Percentiles rank a stretch among this genome's conserved stretches.
phyloP scores from a whole-genome alignment of 2,797 vertebrate species.

The Fundulus diaphanus region DNA sequence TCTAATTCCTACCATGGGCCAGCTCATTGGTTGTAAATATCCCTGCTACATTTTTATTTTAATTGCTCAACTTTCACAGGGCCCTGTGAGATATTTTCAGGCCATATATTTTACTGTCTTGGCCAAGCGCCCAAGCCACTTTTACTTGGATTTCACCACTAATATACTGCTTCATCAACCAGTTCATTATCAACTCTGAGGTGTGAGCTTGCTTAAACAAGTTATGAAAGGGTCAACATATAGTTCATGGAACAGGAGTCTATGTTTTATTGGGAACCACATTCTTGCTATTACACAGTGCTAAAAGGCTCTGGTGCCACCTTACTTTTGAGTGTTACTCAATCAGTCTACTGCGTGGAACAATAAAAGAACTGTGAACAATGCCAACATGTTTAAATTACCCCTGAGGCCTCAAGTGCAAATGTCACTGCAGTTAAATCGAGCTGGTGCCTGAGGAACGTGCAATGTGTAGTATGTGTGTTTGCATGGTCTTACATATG shows the following conservation, averaged over 20 bases:
- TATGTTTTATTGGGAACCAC: constrained; percentile 73
- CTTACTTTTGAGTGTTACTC: constrained; percentile 66
- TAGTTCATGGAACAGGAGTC: constrained; percentile 66
- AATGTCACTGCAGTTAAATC: constrained; percentile 67
- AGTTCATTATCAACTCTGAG: constrained; percentile 71
- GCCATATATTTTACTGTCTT: constrained; percentile 74
- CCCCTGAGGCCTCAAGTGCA: constrained; percentile 59
- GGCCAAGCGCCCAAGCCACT: constrained; percentile 52
- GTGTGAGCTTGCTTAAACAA: constrained; percentile 69
- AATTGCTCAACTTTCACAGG: constrained; percentile 65
- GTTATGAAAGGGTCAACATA: constrained; percentile 71
- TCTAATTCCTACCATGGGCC: constrained; percentile 59
- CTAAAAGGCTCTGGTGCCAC: constrained; percentile 75
- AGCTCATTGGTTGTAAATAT: constrained; percentile 58
- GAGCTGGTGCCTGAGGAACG: constrained; percentile 49
- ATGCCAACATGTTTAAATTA: constrained; percentile 61
- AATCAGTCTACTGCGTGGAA: constrained; percentile 71
- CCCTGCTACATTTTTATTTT: constrained; percentile 72
- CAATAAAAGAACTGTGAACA: constrained; percentile 62
- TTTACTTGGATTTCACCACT: constrained; percentile 55
- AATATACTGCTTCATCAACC: constrained; percentile 66
- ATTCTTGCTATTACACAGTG: constrained; percentile 64
- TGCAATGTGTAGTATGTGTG: constrained; percentile 33
- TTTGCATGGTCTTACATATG: constrained; percentile 16
- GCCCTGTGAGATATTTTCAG: constrained; percentile 66